phyloP scores from a whole-genome alignment of 64 coral and sea anemone species.

The Porites lutea region DNA sequence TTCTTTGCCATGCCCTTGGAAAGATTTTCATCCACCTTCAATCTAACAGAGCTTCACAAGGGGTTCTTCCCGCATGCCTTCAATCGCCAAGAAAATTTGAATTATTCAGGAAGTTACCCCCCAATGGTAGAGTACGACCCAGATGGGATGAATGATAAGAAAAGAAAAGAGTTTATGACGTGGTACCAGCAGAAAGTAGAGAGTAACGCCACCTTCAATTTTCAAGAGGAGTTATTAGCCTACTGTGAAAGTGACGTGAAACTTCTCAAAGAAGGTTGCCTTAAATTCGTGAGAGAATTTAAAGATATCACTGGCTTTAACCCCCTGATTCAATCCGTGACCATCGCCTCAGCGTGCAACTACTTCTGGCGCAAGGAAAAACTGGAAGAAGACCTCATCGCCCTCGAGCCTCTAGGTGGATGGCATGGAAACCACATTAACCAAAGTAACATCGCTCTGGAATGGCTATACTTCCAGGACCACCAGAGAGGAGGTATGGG shows the following conservation, averaged over 20 bases:
- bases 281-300: background rate
- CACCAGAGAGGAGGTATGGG: too few species aligned
- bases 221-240: background rate
- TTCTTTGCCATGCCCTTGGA: conserved; percentile 29
- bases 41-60: background rate
- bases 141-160: background rate
- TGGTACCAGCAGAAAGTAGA: background rate
- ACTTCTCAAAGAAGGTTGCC: conserved; percentile 2
- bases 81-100: background rate
- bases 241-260: conserved; percentile 14
- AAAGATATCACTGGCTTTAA: background rate
- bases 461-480: background rate
- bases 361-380: background rate
- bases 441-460: background rate
- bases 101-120: conserved; percentile 18
- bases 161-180: background rate
- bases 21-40: conserved; percentile 14
- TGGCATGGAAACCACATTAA: background rate
- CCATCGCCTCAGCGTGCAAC: conserved; percentile 24
- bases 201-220: background rate
- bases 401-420: background rate
- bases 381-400: conserved; percentile 4
- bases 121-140: background rate
- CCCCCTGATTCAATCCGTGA: background rate
- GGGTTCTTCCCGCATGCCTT: conserved; percentile 66